phyloP scores from a whole-genome alignment of 2,888 invertebrate genomes.

The Nezara viridula region DNA sequence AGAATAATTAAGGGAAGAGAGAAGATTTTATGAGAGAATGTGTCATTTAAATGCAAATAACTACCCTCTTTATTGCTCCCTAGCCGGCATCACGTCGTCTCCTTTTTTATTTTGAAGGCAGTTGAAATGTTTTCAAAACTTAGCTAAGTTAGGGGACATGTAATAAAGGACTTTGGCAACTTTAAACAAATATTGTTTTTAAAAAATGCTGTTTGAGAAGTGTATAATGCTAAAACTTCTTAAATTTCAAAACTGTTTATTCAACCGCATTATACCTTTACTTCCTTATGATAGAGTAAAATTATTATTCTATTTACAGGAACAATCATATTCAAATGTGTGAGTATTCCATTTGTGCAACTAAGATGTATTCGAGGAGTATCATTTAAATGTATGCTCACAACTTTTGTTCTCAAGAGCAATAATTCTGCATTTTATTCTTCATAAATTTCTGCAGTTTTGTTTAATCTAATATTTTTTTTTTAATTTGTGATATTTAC shows the following conservation, averaged over 20 bases:
- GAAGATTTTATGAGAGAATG: conserved; percentile 60
- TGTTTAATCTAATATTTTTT: no score
- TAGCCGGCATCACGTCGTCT: conserved; percentile 30
- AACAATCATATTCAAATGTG: no score
- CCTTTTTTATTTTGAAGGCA: conserved; percentile 51
- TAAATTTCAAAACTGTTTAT: neutral
- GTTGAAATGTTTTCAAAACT: conserved; percentile 33
- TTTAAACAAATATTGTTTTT: conserved; percentile 10
- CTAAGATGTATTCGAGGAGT: no score
- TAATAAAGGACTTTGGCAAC: neutral
- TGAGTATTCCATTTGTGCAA: no score
- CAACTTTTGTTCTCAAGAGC: no score
- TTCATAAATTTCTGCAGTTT: no score
- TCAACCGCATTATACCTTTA: neutral
- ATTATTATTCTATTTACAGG: neutral
- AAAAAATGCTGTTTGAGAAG: neutral
- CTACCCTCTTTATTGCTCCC: conserved; percentile 54
- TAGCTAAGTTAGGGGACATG: neutral
- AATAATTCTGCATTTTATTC: no score
- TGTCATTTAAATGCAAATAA: conserved; percentile 62
- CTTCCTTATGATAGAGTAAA: neutral
- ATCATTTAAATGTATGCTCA: no score
- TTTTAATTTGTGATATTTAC: no score
- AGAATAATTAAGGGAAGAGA: conserved; percentile 58
- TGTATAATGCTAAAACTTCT: neutral